Evolutionary conservation across 2,888 invertebrate species (phyloP).

Genomic region (Melanotus villosus): DNA sequence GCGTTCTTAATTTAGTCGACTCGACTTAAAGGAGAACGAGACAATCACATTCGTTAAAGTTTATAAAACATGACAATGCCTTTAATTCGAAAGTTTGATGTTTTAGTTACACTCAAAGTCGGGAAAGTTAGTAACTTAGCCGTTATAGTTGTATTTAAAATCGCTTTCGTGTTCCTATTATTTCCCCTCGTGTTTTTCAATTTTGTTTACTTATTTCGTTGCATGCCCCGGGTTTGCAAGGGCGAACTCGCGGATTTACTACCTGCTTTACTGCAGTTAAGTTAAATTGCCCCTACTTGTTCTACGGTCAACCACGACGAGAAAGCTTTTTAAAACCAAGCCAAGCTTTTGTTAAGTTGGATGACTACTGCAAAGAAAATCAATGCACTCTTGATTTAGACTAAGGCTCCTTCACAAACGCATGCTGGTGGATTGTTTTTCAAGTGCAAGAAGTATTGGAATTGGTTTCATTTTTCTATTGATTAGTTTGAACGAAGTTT

Average conservation of each 20-base stretch:
- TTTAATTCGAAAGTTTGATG: no score
- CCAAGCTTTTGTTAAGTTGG: neutral
- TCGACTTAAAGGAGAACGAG: no score
- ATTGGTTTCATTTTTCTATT: neutral
- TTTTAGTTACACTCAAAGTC: no score
- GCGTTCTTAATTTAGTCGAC: neutral
- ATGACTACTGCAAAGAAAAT: constrained; percentile 7
- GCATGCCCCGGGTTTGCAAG: constrained; percentile 5
- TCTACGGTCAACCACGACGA: neutral
- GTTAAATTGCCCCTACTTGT: constrained; percentile 21
- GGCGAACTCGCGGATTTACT: constrained; percentile 8
- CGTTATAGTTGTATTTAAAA: neutral
- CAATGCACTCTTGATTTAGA: neutral
- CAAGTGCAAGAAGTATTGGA: neutral
- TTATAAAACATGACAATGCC: no score
- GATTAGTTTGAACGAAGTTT: neutral
- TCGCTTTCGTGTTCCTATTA: neutral
- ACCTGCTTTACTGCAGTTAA: constrained; percentile 23
- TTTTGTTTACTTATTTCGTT: constrained; percentile 12
- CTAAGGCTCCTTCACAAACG: neutral
- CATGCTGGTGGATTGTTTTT: constrained; percentile 5
- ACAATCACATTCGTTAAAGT: no score
- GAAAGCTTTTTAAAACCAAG: constrained; percentile 22
- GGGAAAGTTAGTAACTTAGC: no score
- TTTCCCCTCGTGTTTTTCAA: constrained; percentile 7